A percentile compares a stretch with the other conserved stretches of the same genome.
phyloP scores from a whole-genome alignment of 2,797 vertebrate genomes.

The Rallus crepitans region DNA sequence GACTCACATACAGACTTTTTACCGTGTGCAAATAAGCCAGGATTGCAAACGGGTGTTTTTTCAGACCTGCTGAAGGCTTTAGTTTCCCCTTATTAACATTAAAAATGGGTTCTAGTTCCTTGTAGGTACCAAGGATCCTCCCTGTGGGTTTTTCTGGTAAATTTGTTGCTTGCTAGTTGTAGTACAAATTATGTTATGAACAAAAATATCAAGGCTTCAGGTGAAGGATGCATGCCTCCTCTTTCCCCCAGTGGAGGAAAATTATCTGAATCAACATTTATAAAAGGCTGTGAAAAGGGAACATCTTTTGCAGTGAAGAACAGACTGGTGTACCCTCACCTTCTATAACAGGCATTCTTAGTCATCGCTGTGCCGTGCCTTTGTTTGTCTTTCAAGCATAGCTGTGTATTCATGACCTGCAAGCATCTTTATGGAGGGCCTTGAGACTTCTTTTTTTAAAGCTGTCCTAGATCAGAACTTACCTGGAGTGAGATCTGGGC shows the following conservation, averaged over 20 bases:
- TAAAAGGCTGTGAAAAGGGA: background rate
- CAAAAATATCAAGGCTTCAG: background rate
- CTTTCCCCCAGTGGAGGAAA: background rate
- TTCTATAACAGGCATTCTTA: background rate
- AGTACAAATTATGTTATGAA: background rate
- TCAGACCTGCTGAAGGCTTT: conserved; percentile 1
- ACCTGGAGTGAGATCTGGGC: background rate
- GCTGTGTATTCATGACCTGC: background rate
- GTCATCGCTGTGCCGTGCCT: background rate
- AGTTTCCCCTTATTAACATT: background rate
- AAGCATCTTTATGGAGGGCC: background rate
- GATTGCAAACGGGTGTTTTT: conserved; percentile 10
- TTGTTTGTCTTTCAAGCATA: background rate
- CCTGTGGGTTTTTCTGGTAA: background rate
- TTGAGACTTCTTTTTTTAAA: background rate
- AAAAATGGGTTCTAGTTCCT: background rate
- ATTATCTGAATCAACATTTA: background rate
- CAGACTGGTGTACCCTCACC: background rate
- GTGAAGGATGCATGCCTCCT: background rate
- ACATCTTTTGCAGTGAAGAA: background rate
- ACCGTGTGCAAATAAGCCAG: conserved; percentile 8
- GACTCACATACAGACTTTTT: background rate
- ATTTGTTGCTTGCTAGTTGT: background rate
- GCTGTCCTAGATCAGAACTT: background rate
- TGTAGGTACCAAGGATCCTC: background rate